Evolutionary conservation across 2,888 invertebrate genomes (phyloP).

Genomic region (Chloroclysta siterata): DNA sequence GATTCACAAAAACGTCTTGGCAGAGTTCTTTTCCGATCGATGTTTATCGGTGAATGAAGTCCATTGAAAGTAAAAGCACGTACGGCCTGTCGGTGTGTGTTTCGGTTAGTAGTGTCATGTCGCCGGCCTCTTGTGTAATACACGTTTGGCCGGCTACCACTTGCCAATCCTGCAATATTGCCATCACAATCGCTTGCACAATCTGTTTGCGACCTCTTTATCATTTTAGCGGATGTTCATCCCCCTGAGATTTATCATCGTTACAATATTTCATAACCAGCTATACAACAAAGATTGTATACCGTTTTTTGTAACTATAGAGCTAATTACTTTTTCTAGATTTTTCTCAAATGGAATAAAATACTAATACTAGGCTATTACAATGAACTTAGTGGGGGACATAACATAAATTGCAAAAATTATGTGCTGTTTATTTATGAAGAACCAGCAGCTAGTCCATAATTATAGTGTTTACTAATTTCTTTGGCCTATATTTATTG

Average conservation of each 20-base stretch:
- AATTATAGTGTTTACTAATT: not conserved
- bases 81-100: slow-evolving; percentile 34
- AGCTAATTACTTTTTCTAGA: no score
- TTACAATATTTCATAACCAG: not conserved
- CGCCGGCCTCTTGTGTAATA: slow-evolving; percentile 47
- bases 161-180: slow-evolving; percentile 28
- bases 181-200: slow-evolving; percentile 42
- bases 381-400: no score
- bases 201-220: slow-evolving; percentile 46
- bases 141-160: slow-evolving; percentile 37
- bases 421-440: no score
- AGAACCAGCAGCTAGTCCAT: no score
- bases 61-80: slow-evolving; percentile 56
- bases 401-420: not conserved
- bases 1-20: slow-evolving; percentile 17
- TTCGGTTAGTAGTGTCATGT: slow-evolving; percentile 35
- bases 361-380: no score
- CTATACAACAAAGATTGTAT: no score
- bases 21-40: slow-evolving; percentile 25
- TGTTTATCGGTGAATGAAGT: slow-evolving; percentile 48
- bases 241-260: not conserved
- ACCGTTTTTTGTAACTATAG: no score
- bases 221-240: slow-evolving; percentile 11
- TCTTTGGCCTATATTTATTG: not conserved
- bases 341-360: no score